Evolutionary conservation across 1,140 invertebrate species (phyloP).

Genomic region (Thaumatotibia leucotreta): DNA sequence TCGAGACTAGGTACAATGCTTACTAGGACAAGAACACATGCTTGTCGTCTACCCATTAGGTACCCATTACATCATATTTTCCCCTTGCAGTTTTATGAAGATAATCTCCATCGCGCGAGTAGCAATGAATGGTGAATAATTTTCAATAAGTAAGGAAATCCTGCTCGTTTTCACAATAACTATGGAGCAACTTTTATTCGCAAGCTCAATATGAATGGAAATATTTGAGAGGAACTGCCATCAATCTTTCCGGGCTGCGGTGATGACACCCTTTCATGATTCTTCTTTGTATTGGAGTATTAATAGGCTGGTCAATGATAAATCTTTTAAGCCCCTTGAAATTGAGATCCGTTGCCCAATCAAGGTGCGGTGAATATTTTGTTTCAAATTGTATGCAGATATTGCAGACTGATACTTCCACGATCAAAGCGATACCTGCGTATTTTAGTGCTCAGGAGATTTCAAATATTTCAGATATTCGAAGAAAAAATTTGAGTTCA

Average conservation of each 20-base stretch:
- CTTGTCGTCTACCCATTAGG: not conserved
- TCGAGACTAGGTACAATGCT: no score
- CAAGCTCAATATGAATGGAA: slow-evolving; percentile 26
- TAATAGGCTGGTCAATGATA: slow-evolving; percentile 11
- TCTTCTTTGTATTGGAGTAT: slow-evolving; percentile 29
- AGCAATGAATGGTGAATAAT: not conserved
- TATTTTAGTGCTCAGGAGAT: no score
- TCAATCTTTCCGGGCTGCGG: slow-evolving; percentile 42
- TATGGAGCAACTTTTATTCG: slow-evolving; percentile 25
- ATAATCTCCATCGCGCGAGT: not conserved
- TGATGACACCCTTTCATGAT: slow-evolving; percentile 41
- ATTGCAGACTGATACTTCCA: no score
- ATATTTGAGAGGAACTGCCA: slow-evolving; percentile 31
- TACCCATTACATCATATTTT: not conserved
- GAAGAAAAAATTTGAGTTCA: no score
- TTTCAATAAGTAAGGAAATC: slow-evolving; percentile 8
- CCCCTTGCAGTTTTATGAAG: not conserved
- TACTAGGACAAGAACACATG: no score
- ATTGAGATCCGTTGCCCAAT: not conserved
- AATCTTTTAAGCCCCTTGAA: slow-evolving; percentile 12
- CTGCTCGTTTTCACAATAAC: not conserved
- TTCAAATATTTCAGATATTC: no score
- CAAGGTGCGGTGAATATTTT: slow-evolving; percentile 4
- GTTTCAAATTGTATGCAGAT: not conserved
- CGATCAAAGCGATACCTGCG: no score